Evolutionary conservation across 2,113 vertebrate species (phyloP).

Genomic region (Melanerpes aurifrons): DNA sequence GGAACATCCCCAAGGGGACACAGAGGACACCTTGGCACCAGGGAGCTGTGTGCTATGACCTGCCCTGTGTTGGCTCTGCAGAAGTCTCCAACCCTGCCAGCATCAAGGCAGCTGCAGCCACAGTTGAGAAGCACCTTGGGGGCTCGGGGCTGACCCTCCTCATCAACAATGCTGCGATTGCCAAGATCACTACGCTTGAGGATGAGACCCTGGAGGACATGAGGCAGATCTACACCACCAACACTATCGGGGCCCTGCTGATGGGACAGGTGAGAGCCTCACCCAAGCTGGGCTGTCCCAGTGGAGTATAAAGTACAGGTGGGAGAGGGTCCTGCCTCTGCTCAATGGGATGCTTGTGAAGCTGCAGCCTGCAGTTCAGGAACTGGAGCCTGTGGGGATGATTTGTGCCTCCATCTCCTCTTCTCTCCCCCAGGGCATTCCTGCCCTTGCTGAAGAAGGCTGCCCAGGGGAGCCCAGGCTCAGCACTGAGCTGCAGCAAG

Average conservation of each 20-base stretch:
- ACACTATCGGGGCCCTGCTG: neutral
- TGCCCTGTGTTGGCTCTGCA: neutral
- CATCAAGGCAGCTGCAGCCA: neutral
- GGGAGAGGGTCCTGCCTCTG: neutral
- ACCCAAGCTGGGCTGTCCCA: accelerated
- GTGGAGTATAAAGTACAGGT: accelerated
- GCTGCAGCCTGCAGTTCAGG: accelerated
- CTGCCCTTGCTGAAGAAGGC: conserved; percentile 46
- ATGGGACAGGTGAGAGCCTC: conserved; percentile 31
- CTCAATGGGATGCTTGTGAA: accelerated
- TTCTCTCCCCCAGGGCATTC: neutral
- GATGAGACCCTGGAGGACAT: neutral
- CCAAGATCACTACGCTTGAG: accelerated
- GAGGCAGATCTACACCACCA: neutral
- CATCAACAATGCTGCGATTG: neutral
- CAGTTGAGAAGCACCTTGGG: neutral
- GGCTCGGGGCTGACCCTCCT: conserved; percentile 19
- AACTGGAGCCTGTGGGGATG: accelerated
- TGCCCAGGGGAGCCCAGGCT: neutral
- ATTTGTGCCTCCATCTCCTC: accelerated
- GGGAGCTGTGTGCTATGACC: neutral
- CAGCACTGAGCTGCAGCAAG: conserved; percentile 13
- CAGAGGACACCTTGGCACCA: neutral
- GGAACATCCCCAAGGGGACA: neutral
- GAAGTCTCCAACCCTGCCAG: neutral